phyloP scores from a whole-genome alignment of 2,888 invertebrate genomes.

The Agonopterix alstromeriana region DNA sequence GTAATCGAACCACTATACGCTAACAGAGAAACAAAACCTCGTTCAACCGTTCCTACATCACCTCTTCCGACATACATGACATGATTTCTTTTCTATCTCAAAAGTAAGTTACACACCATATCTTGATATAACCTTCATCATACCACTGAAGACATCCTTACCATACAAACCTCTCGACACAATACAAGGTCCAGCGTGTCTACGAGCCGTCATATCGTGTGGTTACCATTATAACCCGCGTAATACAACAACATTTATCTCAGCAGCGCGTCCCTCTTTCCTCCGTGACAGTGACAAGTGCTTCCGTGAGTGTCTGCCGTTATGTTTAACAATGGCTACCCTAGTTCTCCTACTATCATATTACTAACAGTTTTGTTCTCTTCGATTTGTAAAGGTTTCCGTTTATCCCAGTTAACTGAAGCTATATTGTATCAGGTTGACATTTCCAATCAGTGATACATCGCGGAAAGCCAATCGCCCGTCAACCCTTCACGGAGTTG shows the following conservation, averaged over 20 bases:
- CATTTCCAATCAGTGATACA: slow-evolving; percentile 39
- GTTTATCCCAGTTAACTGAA: slow-evolving; percentile 35
- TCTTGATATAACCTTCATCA: too few species aligned
- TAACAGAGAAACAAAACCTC: too few species aligned
- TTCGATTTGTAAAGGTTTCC: slow-evolving; percentile 67
- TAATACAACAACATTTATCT: slow-evolving; percentile 51
- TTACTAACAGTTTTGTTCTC: slow-evolving; percentile 44
- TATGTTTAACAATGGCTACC: slow-evolving; percentile 58
- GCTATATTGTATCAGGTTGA: slow-evolving; percentile 42
- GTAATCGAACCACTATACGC: too few species aligned
- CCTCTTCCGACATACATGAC: too few species aligned
- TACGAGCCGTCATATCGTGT: slow-evolving; percentile 25
- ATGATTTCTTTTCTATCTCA: too few species aligned
- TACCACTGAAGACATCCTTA: too few species aligned
- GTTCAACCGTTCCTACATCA: too few species aligned
- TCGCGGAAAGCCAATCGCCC: too few species aligned
- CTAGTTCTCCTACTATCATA: slow-evolving; percentile 56
- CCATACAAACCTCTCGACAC: background rate
- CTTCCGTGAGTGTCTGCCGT: slow-evolving; percentile 64
- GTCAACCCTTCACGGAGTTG: slow-evolving; percentile 5
- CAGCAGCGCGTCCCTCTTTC: slow-evolving; percentile 33
- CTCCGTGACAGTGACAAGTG: slow-evolving; percentile 62
- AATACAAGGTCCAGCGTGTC: slow-evolving; percentile 14
- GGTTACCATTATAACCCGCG: background rate
- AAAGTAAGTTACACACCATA: too few species aligned